Conservation (phyloP, 2,888 invertebrate species). For the Camptogramma bilineatum region DNA sequence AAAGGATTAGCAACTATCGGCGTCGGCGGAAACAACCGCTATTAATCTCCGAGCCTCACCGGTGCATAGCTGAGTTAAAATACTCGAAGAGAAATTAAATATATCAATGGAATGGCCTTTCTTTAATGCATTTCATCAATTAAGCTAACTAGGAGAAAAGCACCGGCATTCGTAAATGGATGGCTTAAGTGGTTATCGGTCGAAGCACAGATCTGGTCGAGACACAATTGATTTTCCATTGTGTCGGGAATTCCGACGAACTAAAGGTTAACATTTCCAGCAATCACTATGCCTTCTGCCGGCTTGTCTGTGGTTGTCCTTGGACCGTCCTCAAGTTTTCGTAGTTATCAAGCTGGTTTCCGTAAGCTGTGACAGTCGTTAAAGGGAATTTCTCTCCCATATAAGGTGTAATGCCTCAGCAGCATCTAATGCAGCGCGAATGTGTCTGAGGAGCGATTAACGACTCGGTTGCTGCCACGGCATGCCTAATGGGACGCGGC, state of each 20-base stretch:
- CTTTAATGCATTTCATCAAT: constrained; percentile 8
- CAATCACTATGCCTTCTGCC: not conserved
- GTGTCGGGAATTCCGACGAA: no score
- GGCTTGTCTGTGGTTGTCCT: not conserved
- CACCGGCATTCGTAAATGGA: not conserved
- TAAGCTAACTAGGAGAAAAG: constrained; percentile 6
- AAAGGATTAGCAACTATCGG: not conserved
- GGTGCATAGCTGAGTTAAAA: constrained; percentile 6
- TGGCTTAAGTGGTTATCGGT: no score
- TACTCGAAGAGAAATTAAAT: constrained; percentile 8
- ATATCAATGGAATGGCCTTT: constrained; percentile 5
- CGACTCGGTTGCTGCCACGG: constrained; percentile 5
- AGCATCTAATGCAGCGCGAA: constrained; percentile 18
- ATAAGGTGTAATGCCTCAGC: constrained; percentile 22
- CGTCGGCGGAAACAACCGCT: not conserved
- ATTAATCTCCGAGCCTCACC: not conserved
- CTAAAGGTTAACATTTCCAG: not conserved
- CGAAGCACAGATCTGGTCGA: no score
- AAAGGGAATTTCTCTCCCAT: constrained; percentile 26
- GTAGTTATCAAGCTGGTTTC: constrained; percentile 1
- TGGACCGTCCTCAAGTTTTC: not conserved
- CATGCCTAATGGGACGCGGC: constrained; percentile 14
- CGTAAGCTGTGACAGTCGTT: constrained; percentile 3
- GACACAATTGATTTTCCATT: no score
- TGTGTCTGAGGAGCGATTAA: constrained; percentile 31